phyloP scores from a whole-genome alignment of 2,888 invertebrate species.

The Macrosiphum euphorbiae region DNA sequence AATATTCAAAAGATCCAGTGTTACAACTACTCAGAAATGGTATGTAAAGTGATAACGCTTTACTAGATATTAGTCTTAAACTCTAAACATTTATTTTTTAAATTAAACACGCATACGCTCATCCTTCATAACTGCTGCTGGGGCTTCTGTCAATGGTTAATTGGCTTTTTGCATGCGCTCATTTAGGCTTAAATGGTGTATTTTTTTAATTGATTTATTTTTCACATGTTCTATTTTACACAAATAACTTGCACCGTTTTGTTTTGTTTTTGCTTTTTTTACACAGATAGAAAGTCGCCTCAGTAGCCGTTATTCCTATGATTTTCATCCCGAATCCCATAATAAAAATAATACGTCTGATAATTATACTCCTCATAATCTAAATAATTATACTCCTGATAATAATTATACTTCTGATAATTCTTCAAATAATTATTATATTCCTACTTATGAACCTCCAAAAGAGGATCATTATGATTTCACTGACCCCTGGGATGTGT shows the following conservation, averaged over 20 bases:
- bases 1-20: conserved; percentile 28
- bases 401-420: conserved; percentile 25
- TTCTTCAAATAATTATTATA: conserved; percentile 8
- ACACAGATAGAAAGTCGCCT: conserved; percentile 67
- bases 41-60: conserved; percentile 57
- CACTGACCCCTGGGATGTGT: conserved; percentile 84
- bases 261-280: conserved; percentile 65
- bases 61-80: conserved; percentile 23
- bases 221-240: conserved; percentile 63
- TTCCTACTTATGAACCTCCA: conserved; percentile 43
- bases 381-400: conserved; percentile 31
- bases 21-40: conserved; percentile 27
- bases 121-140: conserved; percentile 63
- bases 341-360: conserved; percentile 39
- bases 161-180: conserved; percentile 57
- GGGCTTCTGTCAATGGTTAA: conserved; percentile 44
- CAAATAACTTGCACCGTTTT: conserved; percentile 65
- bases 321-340: conserved; percentile 49
- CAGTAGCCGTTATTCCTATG: conserved; percentile 67
- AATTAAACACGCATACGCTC: not conserved
- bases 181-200: conserved; percentile 36
- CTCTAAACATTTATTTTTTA: conserved; percentile 22
- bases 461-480: conserved; percentile 68
- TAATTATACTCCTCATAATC: conserved; percentile 39
- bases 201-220: conserved; percentile 43